These are phyloP conservation scores for Calycopis cecrops DNA, from an alignment of 1,140 invertebrate genomes.

Conservation along the genomic window DNA sequence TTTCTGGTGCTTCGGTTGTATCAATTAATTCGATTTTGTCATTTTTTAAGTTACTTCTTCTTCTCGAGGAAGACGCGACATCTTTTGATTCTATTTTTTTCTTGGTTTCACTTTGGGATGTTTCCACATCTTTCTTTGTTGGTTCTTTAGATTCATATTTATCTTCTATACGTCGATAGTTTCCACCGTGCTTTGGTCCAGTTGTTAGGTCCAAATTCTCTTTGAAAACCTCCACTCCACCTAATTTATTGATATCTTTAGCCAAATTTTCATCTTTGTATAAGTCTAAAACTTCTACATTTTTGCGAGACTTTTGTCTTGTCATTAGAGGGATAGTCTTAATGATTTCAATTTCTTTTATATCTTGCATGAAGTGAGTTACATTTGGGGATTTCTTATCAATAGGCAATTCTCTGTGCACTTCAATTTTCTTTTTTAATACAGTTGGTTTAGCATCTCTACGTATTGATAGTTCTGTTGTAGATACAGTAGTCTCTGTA, in stretches of 20 bases:
- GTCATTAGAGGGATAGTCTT: slow-evolving; percentile 51
- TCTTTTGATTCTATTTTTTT: slow-evolving; percentile 40
- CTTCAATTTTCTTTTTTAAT: slow-evolving; percentile 55
- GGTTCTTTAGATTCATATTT: slow-evolving; percentile 13
- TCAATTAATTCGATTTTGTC: slow-evolving; percentile 23
- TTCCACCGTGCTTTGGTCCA: slow-evolving; percentile 64
- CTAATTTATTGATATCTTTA: slow-evolving; percentile 61
- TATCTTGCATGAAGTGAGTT: slow-evolving; percentile 60
- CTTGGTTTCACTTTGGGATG: slow-evolving; percentile 46
- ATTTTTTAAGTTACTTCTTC: slow-evolving; percentile 1
- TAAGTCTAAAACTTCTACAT: slow-evolving; percentile 48
- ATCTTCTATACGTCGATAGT: slow-evolving; percentile 50
- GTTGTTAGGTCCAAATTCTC: slow-evolving; percentile 46
- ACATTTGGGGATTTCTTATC: slow-evolving; percentile 49
- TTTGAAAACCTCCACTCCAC: slow-evolving; percentile 64
- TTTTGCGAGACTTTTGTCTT: slow-evolving; percentile 40
- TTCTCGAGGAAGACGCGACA: slow-evolving; percentile 5
- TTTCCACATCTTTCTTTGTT: slow-evolving; percentile 34
- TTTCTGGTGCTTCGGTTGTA: slow-evolving; percentile 18
- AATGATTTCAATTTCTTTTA: slow-evolving; percentile 66
- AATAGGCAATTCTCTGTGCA: slow-evolving; percentile 55
- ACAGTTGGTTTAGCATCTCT: slow-evolving; percentile 42
- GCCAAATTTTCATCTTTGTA: slow-evolving; percentile 65
- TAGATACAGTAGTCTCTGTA: slow-evolving; percentile 44
- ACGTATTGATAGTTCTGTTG: slow-evolving; percentile 34